phyloP scores from a whole-genome alignment of 2,113 vertebrate species.

The Phalacrocorax carbo region DNA sequence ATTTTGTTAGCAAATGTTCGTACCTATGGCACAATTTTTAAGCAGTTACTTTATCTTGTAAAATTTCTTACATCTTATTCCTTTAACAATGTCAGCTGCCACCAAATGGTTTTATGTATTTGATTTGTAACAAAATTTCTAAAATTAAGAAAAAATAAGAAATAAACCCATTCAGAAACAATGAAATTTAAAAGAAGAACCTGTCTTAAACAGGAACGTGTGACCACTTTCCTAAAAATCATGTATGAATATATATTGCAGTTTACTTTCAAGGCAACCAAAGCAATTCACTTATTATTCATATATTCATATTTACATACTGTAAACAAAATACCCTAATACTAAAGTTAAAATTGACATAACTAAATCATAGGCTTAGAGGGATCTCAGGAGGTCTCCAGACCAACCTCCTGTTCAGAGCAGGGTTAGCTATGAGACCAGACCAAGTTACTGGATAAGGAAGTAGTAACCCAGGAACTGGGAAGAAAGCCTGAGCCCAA shows the following conservation, averaged over 20 bases:
- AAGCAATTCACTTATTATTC: background rate
- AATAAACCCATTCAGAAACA: background rate
- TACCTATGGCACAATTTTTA: background rate
- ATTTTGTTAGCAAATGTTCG: background rate
- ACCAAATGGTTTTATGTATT: background rate
- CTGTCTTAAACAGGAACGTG: background rate
- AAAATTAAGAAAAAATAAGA: background rate
- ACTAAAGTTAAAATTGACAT: background rate
- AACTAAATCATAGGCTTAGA: background rate
- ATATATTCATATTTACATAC: background rate
- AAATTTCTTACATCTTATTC: background rate
- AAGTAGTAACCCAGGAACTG: background rate
- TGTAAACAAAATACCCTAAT: background rate
- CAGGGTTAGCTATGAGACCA: background rate
- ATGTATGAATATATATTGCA: rapidly evolving
- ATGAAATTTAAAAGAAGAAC: background rate
- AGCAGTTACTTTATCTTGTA: background rate
- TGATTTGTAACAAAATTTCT: background rate
- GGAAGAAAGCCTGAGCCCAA: background rate
- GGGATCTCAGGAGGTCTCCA: background rate
- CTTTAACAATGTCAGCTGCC: background rate
- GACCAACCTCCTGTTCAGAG: background rate
- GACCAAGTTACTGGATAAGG: background rate
- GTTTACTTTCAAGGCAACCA: background rate
- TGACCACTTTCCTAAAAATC: background rate